Evolutionary conservation across 2,888 invertebrate genomes (phyloP).

Genomic region (Oxystoma pomonae): DNA sequence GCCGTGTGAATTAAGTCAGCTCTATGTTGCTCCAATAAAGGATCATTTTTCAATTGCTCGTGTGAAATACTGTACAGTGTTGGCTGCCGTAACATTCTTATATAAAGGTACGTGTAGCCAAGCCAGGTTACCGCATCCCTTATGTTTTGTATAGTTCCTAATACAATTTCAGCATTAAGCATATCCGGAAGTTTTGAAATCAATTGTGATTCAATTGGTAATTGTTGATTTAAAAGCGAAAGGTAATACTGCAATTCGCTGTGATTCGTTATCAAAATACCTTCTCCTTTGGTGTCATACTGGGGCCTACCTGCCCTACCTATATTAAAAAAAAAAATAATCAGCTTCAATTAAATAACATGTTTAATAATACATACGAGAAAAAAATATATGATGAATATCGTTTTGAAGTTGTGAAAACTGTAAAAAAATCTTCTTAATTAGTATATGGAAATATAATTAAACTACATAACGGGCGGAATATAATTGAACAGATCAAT

Average conservation of each 20-base stretch:
- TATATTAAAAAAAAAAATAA: no score
- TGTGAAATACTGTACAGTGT: constrained; percentile 83
- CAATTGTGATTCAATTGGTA: constrained; percentile 97
- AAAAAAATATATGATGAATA: no score
- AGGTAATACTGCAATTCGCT: constrained; percentile 97
- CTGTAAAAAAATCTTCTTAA: no score
- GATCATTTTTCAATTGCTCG: constrained; percentile 78
- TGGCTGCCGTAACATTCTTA: constrained; percentile 76
- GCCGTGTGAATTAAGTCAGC: constrained; percentile 97
- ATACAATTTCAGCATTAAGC: constrained; percentile 95
- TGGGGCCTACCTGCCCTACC: constrained; percentile 95
- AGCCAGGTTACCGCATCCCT: constrained; percentile 90
- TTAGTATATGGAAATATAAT: no score
- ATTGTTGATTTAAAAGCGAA: constrained; percentile 94
- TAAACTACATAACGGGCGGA: no score
- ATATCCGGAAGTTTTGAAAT: constrained; percentile 91
- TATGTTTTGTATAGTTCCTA: constrained; percentile 87
- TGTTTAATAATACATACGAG: no score
- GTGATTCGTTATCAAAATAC: constrained; percentile 97
- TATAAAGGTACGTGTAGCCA: constrained; percentile 95
- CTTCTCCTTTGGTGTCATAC: constrained; percentile 96
- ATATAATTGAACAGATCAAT: no score
- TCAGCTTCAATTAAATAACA: no score
- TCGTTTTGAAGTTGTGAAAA: no score
- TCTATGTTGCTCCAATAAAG: constrained; percentile 79